Evolutionary conservation across 2,888 invertebrate genomes (phyloP), one percentile per base, ranked within the genome.

Genomic region (Andrena minutula): DNA sequence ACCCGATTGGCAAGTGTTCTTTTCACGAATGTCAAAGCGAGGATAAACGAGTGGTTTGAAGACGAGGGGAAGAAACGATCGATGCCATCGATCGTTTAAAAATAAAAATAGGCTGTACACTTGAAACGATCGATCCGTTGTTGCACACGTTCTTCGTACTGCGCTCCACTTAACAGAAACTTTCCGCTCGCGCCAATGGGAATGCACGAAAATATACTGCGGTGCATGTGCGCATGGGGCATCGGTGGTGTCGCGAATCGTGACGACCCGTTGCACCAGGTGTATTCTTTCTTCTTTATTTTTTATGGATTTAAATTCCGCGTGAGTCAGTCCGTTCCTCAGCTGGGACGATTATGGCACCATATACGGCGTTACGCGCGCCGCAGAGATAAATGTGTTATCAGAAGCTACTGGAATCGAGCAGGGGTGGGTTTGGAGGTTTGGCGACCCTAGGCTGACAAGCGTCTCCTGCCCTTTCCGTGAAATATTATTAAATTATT

Each of bases 61-160:
- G 64, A 76, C 35, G 51, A 71, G 53, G 53, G 28, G 28, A 20
- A 23, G 2, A 68, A 30, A 51, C n/a, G 61, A 60, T 77, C 65
- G 78, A 53, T 66, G 47, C 4, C 32, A 77, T 79, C 77, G 79
- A 79, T 77, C 77, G 77, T 32, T 65, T 53, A 47, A 66, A 61
- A 53, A 76, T 76, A 65, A 70, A 76, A 76, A 66, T 66, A 28
- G 23, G n/a, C 32, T 56, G 51, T 53, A 63, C n/a, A 35, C 71
- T 79, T 71, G 78, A 77, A 71, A 79, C 71, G 20, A 77, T 71
- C 77, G 71, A 63, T n/a, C 77, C 4, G 53, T 32, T 20, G n/a
- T 2, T n/a, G 5, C 10, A 3, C 41, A 23, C 63, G 20, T 73
- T 76, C 65, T 32, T 47, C 63, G 4, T 20, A 51, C 10, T 74